phyloP scores from a whole-genome alignment of 1,140 invertebrate species.

The Cherax quadricarinatus region DNA sequence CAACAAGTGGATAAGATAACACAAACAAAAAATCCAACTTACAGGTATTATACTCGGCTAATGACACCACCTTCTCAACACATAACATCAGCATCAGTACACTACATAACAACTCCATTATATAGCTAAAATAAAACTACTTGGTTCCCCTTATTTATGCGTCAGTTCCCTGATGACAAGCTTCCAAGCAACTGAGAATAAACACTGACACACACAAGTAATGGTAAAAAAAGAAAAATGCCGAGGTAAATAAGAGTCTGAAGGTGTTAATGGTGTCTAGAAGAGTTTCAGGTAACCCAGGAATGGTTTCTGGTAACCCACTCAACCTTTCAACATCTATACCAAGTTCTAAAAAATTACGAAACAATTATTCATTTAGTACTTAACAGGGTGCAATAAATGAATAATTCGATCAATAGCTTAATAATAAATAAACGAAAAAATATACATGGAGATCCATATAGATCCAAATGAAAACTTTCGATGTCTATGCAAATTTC shows the following conservation, averaged over 20 bases:
- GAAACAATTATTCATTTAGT: too few species aligned
- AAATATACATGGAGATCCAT: too few species aligned
- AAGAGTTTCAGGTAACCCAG: too few species aligned
- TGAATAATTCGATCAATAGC: too few species aligned
- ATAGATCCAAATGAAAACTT: too few species aligned
- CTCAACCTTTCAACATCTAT: too few species aligned
- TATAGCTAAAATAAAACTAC: not conserved
- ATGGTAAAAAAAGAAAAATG: not conserved
- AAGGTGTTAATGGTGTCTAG: too few species aligned
- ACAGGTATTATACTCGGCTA: not conserved
- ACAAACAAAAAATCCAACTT: not conserved
- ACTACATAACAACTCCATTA: not conserved
- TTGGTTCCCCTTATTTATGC: not conserved
- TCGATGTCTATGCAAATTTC: too few species aligned
- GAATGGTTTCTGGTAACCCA: too few species aligned
- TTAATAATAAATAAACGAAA: too few species aligned
- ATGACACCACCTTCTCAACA: not conserved
- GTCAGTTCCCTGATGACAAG: slow-evolving; percentile 13
- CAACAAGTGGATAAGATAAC: not conserved
- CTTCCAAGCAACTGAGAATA: not conserved
- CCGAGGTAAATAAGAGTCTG: not conserved
- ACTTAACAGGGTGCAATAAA: too few species aligned
- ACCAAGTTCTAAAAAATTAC: too few species aligned
- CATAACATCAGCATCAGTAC: not conserved
- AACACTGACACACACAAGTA: not conserved